A percentile compares a stretch with the other conserved stretches of the same genome.
Evolutionary conservation across 1,140 invertebrate genomes (phyloP).

Genomic region (Anastrepha ludens): DNA sequence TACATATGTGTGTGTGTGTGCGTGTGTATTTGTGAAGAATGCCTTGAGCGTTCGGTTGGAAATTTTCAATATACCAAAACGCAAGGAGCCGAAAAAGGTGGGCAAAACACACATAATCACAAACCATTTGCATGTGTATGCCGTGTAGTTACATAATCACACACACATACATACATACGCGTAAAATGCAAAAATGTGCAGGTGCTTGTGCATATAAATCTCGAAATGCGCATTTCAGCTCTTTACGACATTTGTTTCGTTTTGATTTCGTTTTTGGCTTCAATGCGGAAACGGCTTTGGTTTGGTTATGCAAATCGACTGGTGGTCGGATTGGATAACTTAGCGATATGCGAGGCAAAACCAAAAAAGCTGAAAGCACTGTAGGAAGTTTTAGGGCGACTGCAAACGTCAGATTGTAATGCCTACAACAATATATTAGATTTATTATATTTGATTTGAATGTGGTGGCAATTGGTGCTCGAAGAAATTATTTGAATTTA

Average conservation of each 20-base stretch:
- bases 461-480: too few relatives aligned
- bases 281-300: background rate
- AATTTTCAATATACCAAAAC: slow-evolving; percentile 47
- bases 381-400: too few relatives aligned
- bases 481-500: too few relatives aligned
- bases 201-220: slow-evolving; percentile 37
- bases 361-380: too few relatives aligned
- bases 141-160: background rate
- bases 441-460: too few relatives aligned
- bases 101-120: background rate
- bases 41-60: slow-evolving; percentile 11
- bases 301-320: slow-evolving; percentile 25
- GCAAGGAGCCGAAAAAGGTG: slow-evolving; percentile 16
- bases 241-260: slow-evolving; percentile 28
- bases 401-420: too few relatives aligned
- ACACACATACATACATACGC: background rate
- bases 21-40: background rate
- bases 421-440: too few relatives aligned
- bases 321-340: background rate
- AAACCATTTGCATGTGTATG: background rate
- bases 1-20: background rate
- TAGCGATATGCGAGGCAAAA: background rate
- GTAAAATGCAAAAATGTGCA: slow-evolving; percentile 44
- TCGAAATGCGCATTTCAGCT: slow-evolving; percentile 33
- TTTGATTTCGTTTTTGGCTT: background rate